A percentile compares a stretch with the other conserved stretches of the same genome.
Evolutionary conservation across 2,888 invertebrate genomes (phyloP).

Genomic region (Dione vanillae): DNA sequence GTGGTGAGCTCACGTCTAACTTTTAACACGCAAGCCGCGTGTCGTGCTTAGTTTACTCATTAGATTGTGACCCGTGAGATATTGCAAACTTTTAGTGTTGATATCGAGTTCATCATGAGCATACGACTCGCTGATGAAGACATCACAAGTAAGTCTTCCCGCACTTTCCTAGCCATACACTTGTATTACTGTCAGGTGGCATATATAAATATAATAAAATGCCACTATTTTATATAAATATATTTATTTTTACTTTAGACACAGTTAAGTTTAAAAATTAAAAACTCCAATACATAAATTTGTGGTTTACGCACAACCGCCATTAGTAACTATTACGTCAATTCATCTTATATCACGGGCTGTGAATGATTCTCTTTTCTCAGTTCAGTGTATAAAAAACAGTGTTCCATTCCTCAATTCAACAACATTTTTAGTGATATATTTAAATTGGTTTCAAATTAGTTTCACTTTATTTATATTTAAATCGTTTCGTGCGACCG

Average conservation of each 20-base stretch:
- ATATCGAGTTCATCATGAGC: conserved; percentile 61
- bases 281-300: no score
- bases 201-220: no score
- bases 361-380: not conserved
- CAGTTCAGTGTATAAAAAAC: not conserved
- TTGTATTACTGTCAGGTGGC: no score
- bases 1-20: conserved; percentile 66
- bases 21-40: conserved; percentile 36
- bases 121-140: conserved; percentile 57
- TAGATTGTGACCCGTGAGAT: conserved; percentile 23
- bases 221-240: no score
- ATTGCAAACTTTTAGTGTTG: conserved; percentile 49
- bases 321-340: conserved; percentile 39
- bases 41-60: conserved; percentile 28
- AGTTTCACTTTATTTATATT: conserved; percentile 51
- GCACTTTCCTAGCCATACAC: no score
- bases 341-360: conserved; percentile 28
- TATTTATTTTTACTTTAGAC: no score
- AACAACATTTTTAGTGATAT: conserved; percentile 12
- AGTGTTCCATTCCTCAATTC: conserved; percentile 13
- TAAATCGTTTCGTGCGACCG: conserved; percentile 50
- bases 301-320: not conserved
- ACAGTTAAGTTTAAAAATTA: no score
- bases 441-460: conserved; percentile 13
- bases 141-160: conserved; percentile 72